Evolutionary conservation across 1,140 invertebrate genomes (phyloP).

Genomic region (Drosophila nigromelanica): DNA sequence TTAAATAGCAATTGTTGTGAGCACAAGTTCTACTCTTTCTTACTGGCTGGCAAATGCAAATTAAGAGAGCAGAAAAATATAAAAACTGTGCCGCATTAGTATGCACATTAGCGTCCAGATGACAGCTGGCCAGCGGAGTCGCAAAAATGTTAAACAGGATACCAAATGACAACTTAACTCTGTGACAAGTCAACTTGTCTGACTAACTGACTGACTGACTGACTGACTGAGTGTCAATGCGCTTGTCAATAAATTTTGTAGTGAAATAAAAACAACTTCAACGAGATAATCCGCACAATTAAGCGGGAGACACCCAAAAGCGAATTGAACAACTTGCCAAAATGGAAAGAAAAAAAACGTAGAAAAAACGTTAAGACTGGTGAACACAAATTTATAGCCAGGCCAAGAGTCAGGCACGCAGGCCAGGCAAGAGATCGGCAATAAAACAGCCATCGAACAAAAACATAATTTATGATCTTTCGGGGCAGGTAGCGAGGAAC

Average conservation of each 20-base stretch:
- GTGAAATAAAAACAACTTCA: slow-evolving; percentile 27
- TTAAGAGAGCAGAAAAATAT: neutral
- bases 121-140: slow-evolving; percentile 17
- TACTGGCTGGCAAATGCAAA: neutral
- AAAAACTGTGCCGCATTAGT: slow-evolving; percentile 44
- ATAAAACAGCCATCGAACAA: slow-evolving; percentile 57
- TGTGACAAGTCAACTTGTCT: slow-evolving; percentile 70
- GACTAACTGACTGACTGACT: slow-evolving; percentile 39
- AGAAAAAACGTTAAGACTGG: neutral
- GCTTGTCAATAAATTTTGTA: slow-evolving; percentile 75
- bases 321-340: slow-evolving; percentile 31
- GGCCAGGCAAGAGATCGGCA: slow-evolving; percentile 18
- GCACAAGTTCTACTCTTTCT: slow-evolving; percentile 2
- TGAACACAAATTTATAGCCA: slow-evolving; percentile 60
- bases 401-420: slow-evolving; percentile 14
- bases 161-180: slow-evolving; percentile 65
- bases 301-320: slow-evolving; percentile 60
- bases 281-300: slow-evolving; percentile 77
- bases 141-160: slow-evolving; percentile 64
- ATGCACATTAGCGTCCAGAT: slow-evolving; percentile 66
- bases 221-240: slow-evolving; percentile 31
- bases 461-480: slow-evolving; percentile 78
- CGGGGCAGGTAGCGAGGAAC: slow-evolving; percentile 64
- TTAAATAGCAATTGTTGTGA: too few species aligned
- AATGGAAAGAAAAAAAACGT: slow-evolving; percentile 53